Evolutionary conservation across 2,797 vertebrate genomes (phyloP), one percentile per base, ranked within the genome.

Genomic region (Yasuhikotakia modesta): DNA sequence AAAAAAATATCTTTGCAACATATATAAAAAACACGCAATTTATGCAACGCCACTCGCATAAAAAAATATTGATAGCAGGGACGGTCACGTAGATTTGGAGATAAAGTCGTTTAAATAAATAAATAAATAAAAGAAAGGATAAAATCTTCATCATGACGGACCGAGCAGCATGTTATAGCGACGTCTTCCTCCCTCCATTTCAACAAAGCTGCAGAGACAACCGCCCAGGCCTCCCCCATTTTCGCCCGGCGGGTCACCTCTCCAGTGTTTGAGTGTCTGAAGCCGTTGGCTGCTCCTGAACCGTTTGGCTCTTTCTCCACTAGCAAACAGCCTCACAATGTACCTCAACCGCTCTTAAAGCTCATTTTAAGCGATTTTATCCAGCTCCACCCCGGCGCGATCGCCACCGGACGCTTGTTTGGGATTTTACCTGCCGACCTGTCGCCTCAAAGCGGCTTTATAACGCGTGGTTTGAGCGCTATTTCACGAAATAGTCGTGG

Each of bases 231-330:
- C 91, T 86, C 75, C 58, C 92, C 90, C 91, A 92, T 92, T 93
- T 90, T 87, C 86, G 89, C 93, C 79, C 90, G 91, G 87, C 88
- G 48, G 81, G 91, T 95, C 93, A 87, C 88, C 90, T 63, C 86
- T 85, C 84, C 68, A 66, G 87, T 85, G 93, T 89, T 87, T 78
- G 92, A 89, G 93, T 90, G 92, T 92, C 92, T 93, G 93, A 89
- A 94, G 95, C 95, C 95, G 95, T 94, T 96, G 96, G 95, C 96
- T 94, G 94, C 93, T 92, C 87, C 89, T 91, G 94, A 94, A 93
- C 93, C 93, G 94, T 93, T 96, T 95, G 96, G 95, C 96, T 96
- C 94, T 93, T 94, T 95, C 93, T 95, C 94, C 90, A 94, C 92
- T 91, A 94, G 93, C 93, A 94, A 94, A 94, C 94, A 92, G 92